Percentiles rank a stretch among this genome's conserved stretches.
Evolutionary conservation across 2,113 vertebrate species (phyloP).

Genomic region (Gallinago paraguaiae): DNA sequence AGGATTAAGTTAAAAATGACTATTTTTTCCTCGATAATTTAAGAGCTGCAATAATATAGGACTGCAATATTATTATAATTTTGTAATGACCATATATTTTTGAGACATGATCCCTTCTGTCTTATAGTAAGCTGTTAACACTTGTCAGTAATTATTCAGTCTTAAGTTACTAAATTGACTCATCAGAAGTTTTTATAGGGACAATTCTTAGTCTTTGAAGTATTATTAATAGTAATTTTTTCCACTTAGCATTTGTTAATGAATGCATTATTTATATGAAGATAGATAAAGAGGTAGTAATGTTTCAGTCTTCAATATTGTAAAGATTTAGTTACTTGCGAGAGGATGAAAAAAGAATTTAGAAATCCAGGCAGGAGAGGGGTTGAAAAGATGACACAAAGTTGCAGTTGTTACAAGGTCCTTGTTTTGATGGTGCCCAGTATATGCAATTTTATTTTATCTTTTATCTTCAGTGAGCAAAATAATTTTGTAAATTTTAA

Average conservation of each 20-base stretch:
- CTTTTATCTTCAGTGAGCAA: not conserved
- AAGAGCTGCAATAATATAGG: not conserved
- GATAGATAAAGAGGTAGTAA: not conserved
- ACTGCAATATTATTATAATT: not conserved
- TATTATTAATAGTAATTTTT: not conserved
- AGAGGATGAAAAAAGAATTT: not conserved
- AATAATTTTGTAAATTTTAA: not conserved
- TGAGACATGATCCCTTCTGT: not conserved
- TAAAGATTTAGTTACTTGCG: not conserved
- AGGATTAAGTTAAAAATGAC: not conserved
- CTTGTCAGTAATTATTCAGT: not conserved
- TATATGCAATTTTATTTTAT: not conserved
- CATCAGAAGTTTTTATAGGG: not conserved
- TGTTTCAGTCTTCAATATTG: not conserved
- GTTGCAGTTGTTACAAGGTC: not conserved
- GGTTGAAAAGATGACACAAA: not conserved
- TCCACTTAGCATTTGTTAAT: not conserved
- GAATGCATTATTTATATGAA: not conserved
- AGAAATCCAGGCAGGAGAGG: not conserved
- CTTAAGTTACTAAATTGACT: not conserved
- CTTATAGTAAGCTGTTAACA: not conserved
- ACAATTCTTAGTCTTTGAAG: not conserved
- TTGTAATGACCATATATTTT: not conserved
- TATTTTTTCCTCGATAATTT: not conserved
- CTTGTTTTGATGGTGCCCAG: not conserved